Conservation (phyloP, 1,140 invertebrate genomes). For the Drosophila pachea region DNA sequence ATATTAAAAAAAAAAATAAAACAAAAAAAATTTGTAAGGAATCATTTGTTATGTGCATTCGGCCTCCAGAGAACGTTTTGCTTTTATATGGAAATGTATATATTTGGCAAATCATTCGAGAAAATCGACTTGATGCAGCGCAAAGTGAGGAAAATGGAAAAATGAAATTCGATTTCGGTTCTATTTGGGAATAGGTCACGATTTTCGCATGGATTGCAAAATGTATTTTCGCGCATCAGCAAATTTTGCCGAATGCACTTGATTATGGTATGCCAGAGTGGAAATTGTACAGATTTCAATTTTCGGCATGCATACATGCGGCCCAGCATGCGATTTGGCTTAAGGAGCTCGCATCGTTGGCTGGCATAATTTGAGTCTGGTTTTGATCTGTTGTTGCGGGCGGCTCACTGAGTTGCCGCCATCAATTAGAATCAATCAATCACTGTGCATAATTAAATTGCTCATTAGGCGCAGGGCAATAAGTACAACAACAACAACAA, state of each 20-base stretch:
- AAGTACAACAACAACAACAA: constrained; percentile 3
- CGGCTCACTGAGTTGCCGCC: constrained; percentile 10
- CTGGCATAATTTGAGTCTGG: background rate
- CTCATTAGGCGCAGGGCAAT: constrained; percentile 50
- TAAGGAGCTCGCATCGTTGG: no score
- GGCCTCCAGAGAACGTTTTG: no score
- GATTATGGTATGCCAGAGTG: constrained; percentile 1
- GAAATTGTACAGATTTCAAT: constrained; percentile 4
- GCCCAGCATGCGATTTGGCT: background rate
- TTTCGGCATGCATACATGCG: background rate
- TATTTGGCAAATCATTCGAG: no score
- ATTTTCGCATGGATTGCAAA: constrained; percentile 12
- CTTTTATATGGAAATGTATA: no score
- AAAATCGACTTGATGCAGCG: background rate
- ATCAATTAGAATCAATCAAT: constrained; percentile 68
- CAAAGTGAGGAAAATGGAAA: background rate
- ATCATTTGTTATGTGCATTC: no score
- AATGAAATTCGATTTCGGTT: constrained; percentile 9
- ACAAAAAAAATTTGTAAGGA: no score
- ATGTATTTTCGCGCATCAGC: constrained; percentile 2
- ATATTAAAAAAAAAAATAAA: no score
- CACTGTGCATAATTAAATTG: constrained; percentile 68
- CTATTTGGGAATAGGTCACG: constrained; percentile 14
- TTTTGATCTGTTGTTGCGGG: background rate
- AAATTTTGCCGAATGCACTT: background rate